Percentiles rank a stretch among this genome's conserved stretches.
Evolutionary conservation across 2,888 invertebrate genomes (phyloP).

Genomic region (Oscheius sp.): DNA sequence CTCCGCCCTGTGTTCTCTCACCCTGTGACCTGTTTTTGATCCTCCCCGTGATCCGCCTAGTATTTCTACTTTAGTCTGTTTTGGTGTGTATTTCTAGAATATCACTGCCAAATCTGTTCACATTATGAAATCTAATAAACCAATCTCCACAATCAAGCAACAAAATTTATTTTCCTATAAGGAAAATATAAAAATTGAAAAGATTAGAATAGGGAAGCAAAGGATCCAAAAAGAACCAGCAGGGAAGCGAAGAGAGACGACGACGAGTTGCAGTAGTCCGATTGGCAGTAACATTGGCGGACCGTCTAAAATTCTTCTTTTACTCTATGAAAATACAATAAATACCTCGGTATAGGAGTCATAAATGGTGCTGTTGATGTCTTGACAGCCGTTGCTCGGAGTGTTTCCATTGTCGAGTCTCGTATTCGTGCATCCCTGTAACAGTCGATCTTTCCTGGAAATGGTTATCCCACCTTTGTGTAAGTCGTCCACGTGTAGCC

Average conservation of each 20-base stretch:
- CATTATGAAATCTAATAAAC: no score
- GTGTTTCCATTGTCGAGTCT: conserved; percentile 8
- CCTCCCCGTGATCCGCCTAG: no score
- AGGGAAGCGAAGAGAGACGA: background rate
- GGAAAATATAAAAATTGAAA: no score
- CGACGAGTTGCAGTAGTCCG: conserved; percentile 6
- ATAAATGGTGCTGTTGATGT: conserved; percentile 2
- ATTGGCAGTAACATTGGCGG: conserved; percentile 16
- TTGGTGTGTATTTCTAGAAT: conserved; percentile 5
- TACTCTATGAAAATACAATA: background rate
- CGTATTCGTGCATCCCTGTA: conserved; percentile 9
- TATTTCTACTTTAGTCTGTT: no score
- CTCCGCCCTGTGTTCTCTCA: background rate
- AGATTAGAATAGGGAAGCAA: no score
- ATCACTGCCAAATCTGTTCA: background rate
- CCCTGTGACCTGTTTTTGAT: conserved; percentile 22
- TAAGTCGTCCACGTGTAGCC: conserved; percentile 11
- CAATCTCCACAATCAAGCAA: no score
- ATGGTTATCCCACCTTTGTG: background rate
- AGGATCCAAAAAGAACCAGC: background rate
- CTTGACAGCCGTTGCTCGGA: background rate
- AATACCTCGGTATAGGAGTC: background rate
- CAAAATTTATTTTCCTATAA: no score
- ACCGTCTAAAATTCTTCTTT: conserved; percentile 1
- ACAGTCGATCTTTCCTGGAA: background rate